Conservation (phyloP, 2,888 invertebrate genomes). For the Parapristionchus giblindavisi region DNA sequence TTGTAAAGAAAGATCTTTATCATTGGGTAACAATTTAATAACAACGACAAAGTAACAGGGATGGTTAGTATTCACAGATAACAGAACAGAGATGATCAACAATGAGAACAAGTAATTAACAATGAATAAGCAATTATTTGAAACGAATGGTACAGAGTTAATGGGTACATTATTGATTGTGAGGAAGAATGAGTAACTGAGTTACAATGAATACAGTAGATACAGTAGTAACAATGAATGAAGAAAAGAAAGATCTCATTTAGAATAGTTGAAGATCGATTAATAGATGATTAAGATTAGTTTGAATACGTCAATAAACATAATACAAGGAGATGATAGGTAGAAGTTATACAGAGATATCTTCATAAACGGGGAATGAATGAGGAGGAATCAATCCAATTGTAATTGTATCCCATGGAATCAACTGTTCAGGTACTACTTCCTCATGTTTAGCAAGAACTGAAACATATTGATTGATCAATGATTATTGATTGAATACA, state of each 20-base stretch:
- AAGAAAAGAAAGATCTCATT: not conserved
- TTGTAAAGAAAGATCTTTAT: not conserved
- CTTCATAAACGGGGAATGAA: slow-evolving; percentile 21
- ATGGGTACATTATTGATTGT: not conserved
- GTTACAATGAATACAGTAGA: not conserved
- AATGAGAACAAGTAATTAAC: slow-evolving; percentile 11
- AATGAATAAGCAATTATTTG: slow-evolving; percentile 14
- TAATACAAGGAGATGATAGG: no score
- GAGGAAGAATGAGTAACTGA: not conserved
- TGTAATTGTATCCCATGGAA: not conserved
- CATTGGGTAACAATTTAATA: not conserved
- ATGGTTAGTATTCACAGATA: slow-evolving; percentile 13
- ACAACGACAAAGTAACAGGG: not conserved
- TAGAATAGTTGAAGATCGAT: not conserved
- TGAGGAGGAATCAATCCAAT: not conserved
- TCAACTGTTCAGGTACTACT: slow-evolving; percentile 16
- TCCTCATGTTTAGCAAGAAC: slow-evolving; percentile 15
- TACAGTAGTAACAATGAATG: not conserved
- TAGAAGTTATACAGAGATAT: no score
- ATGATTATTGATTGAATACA: not conserved
- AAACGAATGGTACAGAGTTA: slow-evolving; percentile 9
- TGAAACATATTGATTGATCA: not conserved
- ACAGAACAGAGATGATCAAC: not conserved
- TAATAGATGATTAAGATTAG: not conserved
- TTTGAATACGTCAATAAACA: no score